Conservation (phyloP, 2,888 invertebrate genomes). For the Epicampocera succincta region DNA sequence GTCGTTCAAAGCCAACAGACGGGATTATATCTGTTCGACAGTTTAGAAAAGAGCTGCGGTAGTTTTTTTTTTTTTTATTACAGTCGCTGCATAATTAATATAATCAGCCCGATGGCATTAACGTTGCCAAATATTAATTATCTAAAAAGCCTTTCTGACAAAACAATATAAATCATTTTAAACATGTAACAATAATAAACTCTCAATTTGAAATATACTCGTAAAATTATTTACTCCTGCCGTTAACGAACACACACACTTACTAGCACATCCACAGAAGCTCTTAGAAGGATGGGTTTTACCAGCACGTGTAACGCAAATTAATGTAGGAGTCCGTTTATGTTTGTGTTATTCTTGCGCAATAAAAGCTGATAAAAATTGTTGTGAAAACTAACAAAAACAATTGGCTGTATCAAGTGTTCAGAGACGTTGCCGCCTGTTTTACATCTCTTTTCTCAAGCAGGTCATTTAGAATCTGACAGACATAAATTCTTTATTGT, state of each 20-base stretch:
- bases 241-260: not conserved
- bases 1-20: too few species aligned
- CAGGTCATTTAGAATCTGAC: too few species aligned
- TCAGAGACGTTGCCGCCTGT: conserved; percentile 1
- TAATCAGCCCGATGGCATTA: not conserved
- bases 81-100: not conserved
- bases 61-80: not conserved
- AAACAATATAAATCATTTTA: conserved; percentile 23
- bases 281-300: not conserved
- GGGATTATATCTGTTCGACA: too few species aligned
- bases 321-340: not conserved
- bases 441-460: too few species aligned
- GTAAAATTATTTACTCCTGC: too few species aligned
- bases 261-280: not conserved
- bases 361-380: conserved; percentile 31
- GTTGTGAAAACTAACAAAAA: conserved; percentile 33
- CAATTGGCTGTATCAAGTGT: conserved; percentile 3
- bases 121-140: conserved; percentile 1
- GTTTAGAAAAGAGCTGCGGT: not conserved
- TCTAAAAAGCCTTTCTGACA: not conserved
- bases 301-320: too few species aligned
- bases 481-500: too few species aligned
- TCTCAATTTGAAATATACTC: too few species aligned
- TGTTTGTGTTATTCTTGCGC: conserved; percentile 13
- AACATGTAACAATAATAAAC: conserved; percentile 3